A percentile compares a stretch with the other conserved stretches of the same genome.
Conservation (phyloP, 2,888 invertebrate genomes). For the Hyppa rectilinea region DNA sequence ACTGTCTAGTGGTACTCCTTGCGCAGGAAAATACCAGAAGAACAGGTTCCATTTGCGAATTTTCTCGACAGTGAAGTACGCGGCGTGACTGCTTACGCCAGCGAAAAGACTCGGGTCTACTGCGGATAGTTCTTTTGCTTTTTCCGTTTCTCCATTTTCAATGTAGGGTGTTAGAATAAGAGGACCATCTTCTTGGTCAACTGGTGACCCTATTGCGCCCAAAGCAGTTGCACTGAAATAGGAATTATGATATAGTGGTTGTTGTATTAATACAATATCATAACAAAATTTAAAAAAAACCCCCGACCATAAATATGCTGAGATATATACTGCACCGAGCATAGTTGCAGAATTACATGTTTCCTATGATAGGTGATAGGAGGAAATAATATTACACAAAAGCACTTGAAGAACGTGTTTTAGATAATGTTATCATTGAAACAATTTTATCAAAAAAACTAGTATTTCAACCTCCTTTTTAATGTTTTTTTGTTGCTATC, state of each 20-base stretch:
- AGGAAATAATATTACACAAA: too few species aligned
- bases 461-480: neutral
- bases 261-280: too few species aligned
- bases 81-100: constrained; percentile 50
- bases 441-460: neutral
- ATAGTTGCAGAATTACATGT: neutral
- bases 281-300: too few species aligned
- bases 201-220: constrained; percentile 11
- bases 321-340: neutral
- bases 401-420: too few species aligned
- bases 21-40: constrained; percentile 94
- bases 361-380: neutral
- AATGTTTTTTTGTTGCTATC: neutral
- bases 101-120: constrained; percentile 51
- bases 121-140: constrained; percentile 41
- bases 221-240: neutral
- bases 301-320: neutral
- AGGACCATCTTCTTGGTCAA: constrained; percentile 13
- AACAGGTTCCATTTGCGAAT: constrained; percentile 92
- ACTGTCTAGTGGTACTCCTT: constrained; percentile 63
- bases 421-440: neutral
- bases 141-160: constrained; percentile 38
- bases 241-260: neutral
- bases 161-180: constrained; percentile 51
- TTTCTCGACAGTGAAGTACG: constrained; percentile 91